Percentiles rank a stretch among this genome's conserved stretches.
These are phyloP conservation scores for Heterohyrax brucei DNA, from an alignment of 2,797 vertebrate species.

Conservation along the genomic window DNA sequence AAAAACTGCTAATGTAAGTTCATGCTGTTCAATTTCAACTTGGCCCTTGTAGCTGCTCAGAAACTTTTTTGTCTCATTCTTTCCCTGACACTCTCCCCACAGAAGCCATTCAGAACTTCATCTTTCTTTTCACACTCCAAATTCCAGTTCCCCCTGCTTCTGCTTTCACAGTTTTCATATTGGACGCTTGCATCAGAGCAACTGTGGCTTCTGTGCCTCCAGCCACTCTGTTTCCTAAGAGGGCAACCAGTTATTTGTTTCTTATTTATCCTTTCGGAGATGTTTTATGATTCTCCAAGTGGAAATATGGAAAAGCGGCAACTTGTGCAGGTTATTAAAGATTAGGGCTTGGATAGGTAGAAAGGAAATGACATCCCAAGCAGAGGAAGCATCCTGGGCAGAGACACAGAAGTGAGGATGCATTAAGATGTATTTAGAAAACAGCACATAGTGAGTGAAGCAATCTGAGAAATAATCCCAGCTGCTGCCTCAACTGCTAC, in stretches of 20 bases:
- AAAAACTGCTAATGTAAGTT: constrained; percentile 69
- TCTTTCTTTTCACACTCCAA: constrained; percentile 40
- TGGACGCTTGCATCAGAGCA: constrained; percentile 58
- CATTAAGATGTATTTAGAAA: constrained; percentile 81
- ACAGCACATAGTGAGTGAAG: constrained; percentile 62
- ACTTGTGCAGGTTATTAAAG: neutral
- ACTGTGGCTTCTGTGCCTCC: constrained; percentile 7
- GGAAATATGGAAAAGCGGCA: constrained; percentile 53
- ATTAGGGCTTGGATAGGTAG: constrained; percentile 41
- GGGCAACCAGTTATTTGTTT: constrained; percentile 56
- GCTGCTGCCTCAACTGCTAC: constrained; percentile 76
- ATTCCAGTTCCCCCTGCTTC: constrained; percentile 67
- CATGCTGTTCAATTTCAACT: constrained; percentile 70
- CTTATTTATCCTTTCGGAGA: constrained; percentile 53
- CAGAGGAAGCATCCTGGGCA: constrained; percentile 56
- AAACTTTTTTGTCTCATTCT: constrained; percentile 76
- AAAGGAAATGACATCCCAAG: constrained; percentile 55
- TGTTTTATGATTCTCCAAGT: constrained; percentile 46
- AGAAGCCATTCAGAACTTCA: constrained; percentile 63
- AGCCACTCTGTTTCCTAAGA: constrained; percentile 15
- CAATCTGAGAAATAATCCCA: constrained; percentile 77
- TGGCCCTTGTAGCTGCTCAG: constrained; percentile 75
- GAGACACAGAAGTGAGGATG: constrained; percentile 50
- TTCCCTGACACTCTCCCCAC: constrained; percentile 74
- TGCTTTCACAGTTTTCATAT: constrained; percentile 45